Evolutionary conservation across 2,888 invertebrate species (phyloP).

Genomic region (Oscheius sp.): DNA sequence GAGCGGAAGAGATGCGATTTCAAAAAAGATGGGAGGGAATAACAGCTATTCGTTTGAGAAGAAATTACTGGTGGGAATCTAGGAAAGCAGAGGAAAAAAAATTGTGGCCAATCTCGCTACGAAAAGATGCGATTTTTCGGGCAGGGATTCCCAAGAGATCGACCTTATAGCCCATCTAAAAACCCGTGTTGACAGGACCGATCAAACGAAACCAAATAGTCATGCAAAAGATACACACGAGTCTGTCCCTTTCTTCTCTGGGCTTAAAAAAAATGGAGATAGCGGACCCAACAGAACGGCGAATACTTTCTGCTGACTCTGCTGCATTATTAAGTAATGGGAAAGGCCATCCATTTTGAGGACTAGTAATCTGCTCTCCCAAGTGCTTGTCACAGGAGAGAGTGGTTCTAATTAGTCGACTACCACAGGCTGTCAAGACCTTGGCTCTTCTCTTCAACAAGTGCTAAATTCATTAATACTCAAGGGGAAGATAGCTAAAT

Average conservation of each 20-base stretch:
- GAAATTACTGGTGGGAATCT: too few relatives aligned
- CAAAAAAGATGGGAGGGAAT: too few relatives aligned
- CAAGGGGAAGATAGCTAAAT: neutral
- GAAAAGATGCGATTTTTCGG: neutral
- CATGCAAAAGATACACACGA: slow-evolving; percentile 24
- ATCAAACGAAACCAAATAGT: slow-evolving; percentile 7
- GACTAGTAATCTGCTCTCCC: slow-evolving; percentile 10
- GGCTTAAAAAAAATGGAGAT: neutral
- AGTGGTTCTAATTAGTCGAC: neutral
- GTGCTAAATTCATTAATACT: neutral
- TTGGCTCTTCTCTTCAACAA: neutral
- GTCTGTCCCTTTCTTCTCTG: neutral
- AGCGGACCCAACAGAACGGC: neutral
- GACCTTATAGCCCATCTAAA: too few relatives aligned
- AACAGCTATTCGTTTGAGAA: too few relatives aligned
- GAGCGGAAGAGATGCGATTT: too few relatives aligned
- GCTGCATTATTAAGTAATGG: neutral
- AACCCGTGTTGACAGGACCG: neutral
- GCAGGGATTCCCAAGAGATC: too few relatives aligned
- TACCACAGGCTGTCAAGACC: neutral
- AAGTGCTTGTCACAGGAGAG: neutral
- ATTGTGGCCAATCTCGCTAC: too few relatives aligned
- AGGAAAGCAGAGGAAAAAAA: too few relatives aligned
- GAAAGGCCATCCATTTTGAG: slow-evolving; percentile 3
- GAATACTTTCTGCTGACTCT: neutral